Base-by-base conservation (phyloP, 1,140 invertebrate species). In the Microplitis demolitor region DNA sequence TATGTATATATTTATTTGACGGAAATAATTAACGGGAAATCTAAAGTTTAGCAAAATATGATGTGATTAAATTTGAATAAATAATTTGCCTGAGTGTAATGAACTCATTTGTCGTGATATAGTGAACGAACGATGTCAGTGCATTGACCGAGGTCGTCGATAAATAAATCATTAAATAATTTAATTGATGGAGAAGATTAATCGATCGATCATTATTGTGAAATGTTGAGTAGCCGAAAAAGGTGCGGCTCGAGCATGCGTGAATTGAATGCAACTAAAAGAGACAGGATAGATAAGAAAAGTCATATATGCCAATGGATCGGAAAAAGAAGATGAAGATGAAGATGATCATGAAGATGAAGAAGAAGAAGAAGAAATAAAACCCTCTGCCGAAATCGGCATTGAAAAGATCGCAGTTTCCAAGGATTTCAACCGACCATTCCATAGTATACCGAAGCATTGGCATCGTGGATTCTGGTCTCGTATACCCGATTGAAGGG, bases 171-270 rank as follows among this genome's bases (percentile, higher is more conserved):
- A 31, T 45, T 45, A 45, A 45, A 45, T 45, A 45, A 37, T 66
- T 37, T n/a, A 45, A 31, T 50, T 62, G 13, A 37, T n/a, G 34
- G 35, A n/a, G 9, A 45, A 50, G 16, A 51, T 50, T 50, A 66
- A 66, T 66, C 45, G 45, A 66, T 66, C 63, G 34, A 66, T 66
- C 35, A 66, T 66, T 24, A 50, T 37, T 62, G 53, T 56, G 13
- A 62, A 62, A 62, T 66, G 63, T 45, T 66, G 33, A 31, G 63
- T 24, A 39, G 16, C 37, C 45, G 63, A 66, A 51, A 66, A 66
- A 66, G 63, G 63, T 66, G 63, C 39, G 63, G 63, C 63, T 14
- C 63, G 63, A 66, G 45, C 63, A 66, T 66, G 63, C 63, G 63
- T 45, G 37, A 63, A 58, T 31, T 16, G 56, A 24, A 24, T 58